These are phyloP conservation scores for Sakesphorus luctuosus DNA, from an alignment of 2,113 vertebrate species.

Conservation along the genomic window DNA sequence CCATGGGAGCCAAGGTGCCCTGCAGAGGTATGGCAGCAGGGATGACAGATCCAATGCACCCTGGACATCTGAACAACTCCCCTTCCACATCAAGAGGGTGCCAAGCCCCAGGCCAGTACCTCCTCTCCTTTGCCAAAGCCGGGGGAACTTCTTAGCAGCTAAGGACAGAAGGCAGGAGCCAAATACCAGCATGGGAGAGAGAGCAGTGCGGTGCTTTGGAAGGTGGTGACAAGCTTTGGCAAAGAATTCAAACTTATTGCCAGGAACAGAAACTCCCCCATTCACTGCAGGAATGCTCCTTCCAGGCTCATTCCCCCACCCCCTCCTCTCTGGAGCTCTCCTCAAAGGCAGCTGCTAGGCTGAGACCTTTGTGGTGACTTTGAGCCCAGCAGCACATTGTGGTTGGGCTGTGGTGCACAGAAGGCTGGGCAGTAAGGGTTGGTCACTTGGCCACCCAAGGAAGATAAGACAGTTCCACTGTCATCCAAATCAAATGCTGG, in stretches of 20 bases:
- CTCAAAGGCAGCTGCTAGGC: neutral
- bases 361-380: neutral
- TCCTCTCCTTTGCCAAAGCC: neutral
- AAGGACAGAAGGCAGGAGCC: constrained; percentile 7
- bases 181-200: constrained; percentile 14
- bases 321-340: neutral
- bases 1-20: neutral
- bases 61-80: neutral
- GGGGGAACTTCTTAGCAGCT: neutral
- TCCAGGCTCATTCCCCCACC: neutral
- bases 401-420: neutral
- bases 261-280: constrained; percentile 4
- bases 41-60: neutral
- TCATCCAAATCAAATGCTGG: neutral
- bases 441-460: neutral
- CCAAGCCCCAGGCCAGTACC: neutral
- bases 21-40: neutral
- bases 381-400: neutral
- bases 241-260: neutral
- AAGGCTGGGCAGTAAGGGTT: constrained; percentile 17
- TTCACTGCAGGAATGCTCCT: neutral
- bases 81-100: neutral
- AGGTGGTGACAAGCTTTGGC: constrained; percentile 31
- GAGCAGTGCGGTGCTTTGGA: neutral
- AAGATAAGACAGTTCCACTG: neutral